Base-by-base conservation (phyloP, 1,140 invertebrate species). In the Cydia pomonella region DNA sequence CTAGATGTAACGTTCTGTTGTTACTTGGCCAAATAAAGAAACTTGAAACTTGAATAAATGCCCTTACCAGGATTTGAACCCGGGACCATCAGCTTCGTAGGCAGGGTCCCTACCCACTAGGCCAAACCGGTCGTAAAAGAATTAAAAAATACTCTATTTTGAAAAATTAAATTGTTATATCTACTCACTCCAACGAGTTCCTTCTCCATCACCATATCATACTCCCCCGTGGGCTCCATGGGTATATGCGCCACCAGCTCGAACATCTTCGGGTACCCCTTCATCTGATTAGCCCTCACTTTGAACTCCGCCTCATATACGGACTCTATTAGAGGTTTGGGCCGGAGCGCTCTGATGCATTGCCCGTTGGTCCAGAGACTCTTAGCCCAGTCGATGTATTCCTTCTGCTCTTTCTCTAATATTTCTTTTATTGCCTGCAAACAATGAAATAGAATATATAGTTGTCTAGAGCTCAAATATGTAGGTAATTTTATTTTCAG, bases 381-480 rank as follows among this genome's bases (percentile, higher is more conserved):
- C 76, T 87, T 88, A 4, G 88, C 89, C 90, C 90, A 92, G 59
- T 87, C 84, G 74, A 78, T 79, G 53, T 79, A 92, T 73, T 90
- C 90, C 76, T 88, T 83, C 77, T 91, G 87, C 76, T 92, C 90
- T 21, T 85, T 80, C 64, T 80, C 76, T 78, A 91, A 92, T 72
- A 64, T 63, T 18, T 79, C 79, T 83, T 86, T 82, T 13, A 87
- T 16, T 33, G 87, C 81, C 90, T 92, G 76, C 10, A 84, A 87
- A 50, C 53, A 69, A 72, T 69, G n/a, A 64, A 12, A 33, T 50
- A 74, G 50, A 73, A 73, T 38, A 44, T 16, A 16, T 12, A 41
- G 38, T 44, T 44, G 12, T 3, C 13, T 44, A 16, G 41, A 16
- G 41, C 41, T 44, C 3, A 38, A 38, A 38, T 38, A 10, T 38